Evolutionary conservation across 1,140 invertebrate species (phyloP), one percentile per base, ranked within the genome.

Genomic region (Daktulosphaira vitifoliae): DNA sequence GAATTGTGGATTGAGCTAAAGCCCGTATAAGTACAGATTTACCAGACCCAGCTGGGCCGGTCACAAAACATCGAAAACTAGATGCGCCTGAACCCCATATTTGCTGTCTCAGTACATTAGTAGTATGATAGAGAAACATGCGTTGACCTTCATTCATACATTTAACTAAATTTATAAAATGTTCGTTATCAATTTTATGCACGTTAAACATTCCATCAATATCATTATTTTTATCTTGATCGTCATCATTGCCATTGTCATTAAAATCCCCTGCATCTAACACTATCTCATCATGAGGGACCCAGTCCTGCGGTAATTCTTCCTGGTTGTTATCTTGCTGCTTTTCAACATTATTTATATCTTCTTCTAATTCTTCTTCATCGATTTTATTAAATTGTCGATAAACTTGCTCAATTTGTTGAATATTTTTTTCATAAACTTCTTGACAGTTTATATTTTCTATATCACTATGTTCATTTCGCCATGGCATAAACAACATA

Each of bases 21-120:
- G 49, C 49, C n/a, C 25, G 49, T 18, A 51, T 25, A 29, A 51
- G 49, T 25, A 51, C 25, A 16, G 25, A 51, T 20, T 51, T 51
- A 2, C 49, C 49, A 29, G 49, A 22, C 7, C 49, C 49, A 6
- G 25, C 49, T n/a, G 49, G 49, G n/a, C 49, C 25, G 16, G 23
- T 51, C 1, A 51, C 23, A 29, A 51, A 51, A 1, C 4, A 3
- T 29, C 25, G 8, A 2, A 51, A 5, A 6, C 13, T 15, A 16
- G 49, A 15, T 25, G 8, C 0, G 6, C 3, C 26, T 29, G 8
- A 16, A 2, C 26, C 50, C 50, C 26, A 52, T 3, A 52, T 6
- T 52, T 52, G 50, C 1, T n/a, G 16, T 52, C 50, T 37, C 18
- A 52, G n/a, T 4, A 33, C n/a, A n/a, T 51, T n/a, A 51, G 49